phyloP scores from a whole-genome alignment of 1,140 invertebrate genomes.

The Drosophila murphyi region DNA sequence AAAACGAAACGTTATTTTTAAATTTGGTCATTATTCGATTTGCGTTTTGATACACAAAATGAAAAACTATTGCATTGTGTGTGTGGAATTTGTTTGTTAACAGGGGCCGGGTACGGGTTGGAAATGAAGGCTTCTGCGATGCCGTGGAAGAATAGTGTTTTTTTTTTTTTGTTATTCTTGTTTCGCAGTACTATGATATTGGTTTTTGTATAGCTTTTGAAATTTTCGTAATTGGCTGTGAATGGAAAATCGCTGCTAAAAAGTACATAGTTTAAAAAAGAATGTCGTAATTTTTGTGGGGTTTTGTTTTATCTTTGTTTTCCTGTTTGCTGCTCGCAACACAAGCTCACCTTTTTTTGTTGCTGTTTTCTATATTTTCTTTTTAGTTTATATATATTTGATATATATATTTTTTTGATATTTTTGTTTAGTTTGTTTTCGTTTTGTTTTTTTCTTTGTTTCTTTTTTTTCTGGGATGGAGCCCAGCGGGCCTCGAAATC shows the following conservation, averaged over 20 bases:
- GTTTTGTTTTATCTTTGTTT: conserved; percentile 6
- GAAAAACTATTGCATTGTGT: conserved; percentile 82
- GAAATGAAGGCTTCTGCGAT: conserved; percentile 82
- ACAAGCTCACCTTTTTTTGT: conserved; percentile 45
- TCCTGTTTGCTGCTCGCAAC: conserved; percentile 19
- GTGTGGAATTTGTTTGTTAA: conserved; percentile 57
- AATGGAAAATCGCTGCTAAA: conserved; percentile 41
- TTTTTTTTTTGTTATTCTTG: conserved; percentile 33
- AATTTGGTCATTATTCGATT: conserved; percentile 73
- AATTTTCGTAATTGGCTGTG: conserved; percentile 29
- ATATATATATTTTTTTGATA: neutral
- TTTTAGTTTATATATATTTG: conserved; percentile 1
- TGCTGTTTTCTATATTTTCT: neutral
- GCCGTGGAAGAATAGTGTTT: conserved; percentile 79
- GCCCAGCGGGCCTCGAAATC: conserved; percentile 3
- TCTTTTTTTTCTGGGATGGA: conserved; percentile 2
- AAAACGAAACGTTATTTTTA: conserved; percentile 70
- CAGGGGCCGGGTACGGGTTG: conserved; percentile 55
- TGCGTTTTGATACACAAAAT: conserved; percentile 80
- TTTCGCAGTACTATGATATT: conserved; percentile 43
- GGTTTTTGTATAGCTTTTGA: conserved; percentile 39
- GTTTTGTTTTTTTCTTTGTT: conserved; percentile 6
- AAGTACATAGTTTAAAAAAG: neutral
- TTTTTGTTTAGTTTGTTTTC: conserved; percentile 22
- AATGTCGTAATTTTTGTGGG: conserved; percentile 3